These are phyloP conservation scores for Panopea generosa DNA, from an alignment of 2,888 invertebrate genomes.

Conservation along the genomic window DNA sequence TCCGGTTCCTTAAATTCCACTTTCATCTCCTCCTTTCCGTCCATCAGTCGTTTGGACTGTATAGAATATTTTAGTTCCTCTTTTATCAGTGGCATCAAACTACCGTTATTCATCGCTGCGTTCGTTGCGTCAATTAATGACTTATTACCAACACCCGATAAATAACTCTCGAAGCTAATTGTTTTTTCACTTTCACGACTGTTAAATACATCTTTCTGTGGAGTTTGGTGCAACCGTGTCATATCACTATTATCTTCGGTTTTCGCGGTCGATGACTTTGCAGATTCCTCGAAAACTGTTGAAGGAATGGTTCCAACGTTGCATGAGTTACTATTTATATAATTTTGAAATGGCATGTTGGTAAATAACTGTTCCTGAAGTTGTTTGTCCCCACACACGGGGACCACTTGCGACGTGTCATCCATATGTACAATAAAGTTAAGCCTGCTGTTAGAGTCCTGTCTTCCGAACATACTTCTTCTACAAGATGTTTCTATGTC, in stretches of 20 bases:
- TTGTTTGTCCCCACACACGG: background rate
- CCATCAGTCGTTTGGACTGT: slow-evolving; percentile 57
- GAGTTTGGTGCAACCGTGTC: too few species aligned
- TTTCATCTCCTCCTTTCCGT: slow-evolving; percentile 54
- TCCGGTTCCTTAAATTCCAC: slow-evolving; percentile 46
- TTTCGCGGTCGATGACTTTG: too few species aligned
- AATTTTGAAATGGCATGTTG: too few species aligned
- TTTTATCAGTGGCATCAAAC: slow-evolving; percentile 53
- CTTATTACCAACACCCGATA: too few species aligned
- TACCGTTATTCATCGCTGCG: slow-evolving; percentile 26
- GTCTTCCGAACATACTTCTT: slow-evolving; percentile 16
- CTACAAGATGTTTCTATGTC: too few species aligned
- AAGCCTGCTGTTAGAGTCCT: slow-evolving; percentile 11
- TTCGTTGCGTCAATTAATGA: slow-evolving; percentile 22
- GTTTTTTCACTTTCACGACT: too few species aligned
- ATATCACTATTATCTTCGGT: too few species aligned
- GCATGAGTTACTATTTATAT: too few species aligned
- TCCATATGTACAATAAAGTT: slow-evolving; percentile 31
- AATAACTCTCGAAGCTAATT: too few species aligned
- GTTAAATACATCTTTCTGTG: too few species aligned
- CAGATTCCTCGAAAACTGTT: background rate
- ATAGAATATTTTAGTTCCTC: slow-evolving; percentile 63
- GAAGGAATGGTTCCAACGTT: too few species aligned
- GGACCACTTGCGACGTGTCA: slow-evolving; percentile 41
- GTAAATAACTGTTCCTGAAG: too few species aligned